These are phyloP conservation scores for Acrocephalus arundinaceus DNA, from an alignment of 2,113 vertebrate genomes.

Conservation along the genomic window DNA sequence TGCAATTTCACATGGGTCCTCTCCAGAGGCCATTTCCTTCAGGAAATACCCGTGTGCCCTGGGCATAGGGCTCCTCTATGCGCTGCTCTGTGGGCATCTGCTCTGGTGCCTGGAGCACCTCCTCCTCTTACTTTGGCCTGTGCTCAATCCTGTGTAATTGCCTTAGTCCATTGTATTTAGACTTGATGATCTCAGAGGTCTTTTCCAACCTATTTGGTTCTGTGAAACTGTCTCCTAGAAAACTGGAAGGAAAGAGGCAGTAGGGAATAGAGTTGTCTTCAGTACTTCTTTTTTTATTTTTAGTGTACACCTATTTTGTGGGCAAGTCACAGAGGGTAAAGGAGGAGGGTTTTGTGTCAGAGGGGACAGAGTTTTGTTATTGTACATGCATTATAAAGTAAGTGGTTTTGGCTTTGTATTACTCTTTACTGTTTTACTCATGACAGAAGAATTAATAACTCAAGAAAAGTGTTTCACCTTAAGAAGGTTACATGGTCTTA, in stretches of 20 bases:
- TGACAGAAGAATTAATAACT: not conserved
- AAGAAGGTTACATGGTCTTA: not conserved
- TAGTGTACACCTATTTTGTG: not conserved
- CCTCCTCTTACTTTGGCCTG: not conserved
- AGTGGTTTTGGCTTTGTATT: not conserved
- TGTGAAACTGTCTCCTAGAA: not conserved
- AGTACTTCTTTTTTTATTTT: not conserved
- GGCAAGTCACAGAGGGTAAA: not conserved
- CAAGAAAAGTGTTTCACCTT: not conserved
- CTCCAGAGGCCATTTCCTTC: not conserved
- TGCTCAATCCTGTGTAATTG: not conserved
- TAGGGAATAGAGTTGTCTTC: not conserved
- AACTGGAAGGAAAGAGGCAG: not conserved
- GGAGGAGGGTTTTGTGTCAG: not conserved
- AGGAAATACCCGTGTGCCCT: not conserved
- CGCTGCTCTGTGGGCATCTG: not conserved
- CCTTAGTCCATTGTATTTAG: not conserved
- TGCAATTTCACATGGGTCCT: not conserved
- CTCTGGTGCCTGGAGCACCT: not conserved
- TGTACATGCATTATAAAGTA: not conserved
- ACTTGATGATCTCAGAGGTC: not conserved
- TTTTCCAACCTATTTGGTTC: not conserved
- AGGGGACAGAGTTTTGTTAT: not conserved
- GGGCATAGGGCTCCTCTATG: not conserved
- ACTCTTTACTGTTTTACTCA: not conserved